Evolutionary conservation across 2,113 vertebrate genomes (phyloP), one percentile per base, ranked within the genome.

Genomic region (Acanthochromis polyacanthus): DNA sequence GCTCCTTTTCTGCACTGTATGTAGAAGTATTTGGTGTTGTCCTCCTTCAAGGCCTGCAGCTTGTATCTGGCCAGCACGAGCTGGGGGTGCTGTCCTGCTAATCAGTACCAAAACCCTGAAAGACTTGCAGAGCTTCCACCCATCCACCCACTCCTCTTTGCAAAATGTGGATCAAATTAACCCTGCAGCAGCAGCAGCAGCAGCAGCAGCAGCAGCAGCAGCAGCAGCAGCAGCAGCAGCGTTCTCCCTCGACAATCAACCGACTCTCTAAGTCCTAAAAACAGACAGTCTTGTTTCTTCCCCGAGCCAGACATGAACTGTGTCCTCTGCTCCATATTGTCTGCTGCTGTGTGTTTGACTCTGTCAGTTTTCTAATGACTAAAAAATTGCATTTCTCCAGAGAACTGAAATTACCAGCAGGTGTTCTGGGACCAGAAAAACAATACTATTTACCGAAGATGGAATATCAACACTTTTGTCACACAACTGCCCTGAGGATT

Each of bases 151-250:
- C 79, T 56, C 86, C 66, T 28, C n/a, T 62, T 53, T 48, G 40
- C 62, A 75, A 90, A 94, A 94, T 92, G 92, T 94, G 93, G 90
- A 90, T 93, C 82, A 80, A 87, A 93, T 95, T 92, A 93, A 85
- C 70, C 79, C 81, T 40, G 85, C 85, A 79, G 86, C 82, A 87
- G 88, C 81, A 71, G 67, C 81, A 45, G 81, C 84, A 70, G 88
- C 85, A 88, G 90, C 85, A 88, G 90, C 87, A 84, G 74, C 79
- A 25, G 23, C 23, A 25, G 23, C 23, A 25, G 23, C 23, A 25
- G 23, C 23, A 25, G 23, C 81, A 71, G 67, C 81, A 45, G 81
- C 84, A 70, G 88, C 85, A 88, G 90, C 87, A 84, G 74, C 78
- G 82, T 87, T 88, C 90, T 90, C 89, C 80, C 88, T 87, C 75